phyloP scores from a whole-genome alignment of 2,797 vertebrate species.

The Sandelia bainsii region DNA sequence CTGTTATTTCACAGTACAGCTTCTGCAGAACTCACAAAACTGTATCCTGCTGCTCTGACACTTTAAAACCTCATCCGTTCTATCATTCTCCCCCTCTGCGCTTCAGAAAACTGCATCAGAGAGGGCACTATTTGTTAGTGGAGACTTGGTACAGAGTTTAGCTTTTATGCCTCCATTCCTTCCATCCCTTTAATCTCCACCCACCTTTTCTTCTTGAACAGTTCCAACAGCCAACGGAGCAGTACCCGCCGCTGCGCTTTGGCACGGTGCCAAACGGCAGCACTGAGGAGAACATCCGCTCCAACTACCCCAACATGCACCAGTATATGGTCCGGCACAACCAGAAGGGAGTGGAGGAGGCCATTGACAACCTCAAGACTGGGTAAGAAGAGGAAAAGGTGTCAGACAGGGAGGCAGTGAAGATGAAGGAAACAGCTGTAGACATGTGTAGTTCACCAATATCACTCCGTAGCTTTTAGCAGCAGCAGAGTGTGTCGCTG shows the following conservation, averaged over 20 bases:
- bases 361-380: constrained; percentile 93
- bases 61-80: constrained; percentile 34
- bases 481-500: no score
- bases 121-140: constrained; percentile 29
- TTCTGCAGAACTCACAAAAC: constrained; percentile 32
- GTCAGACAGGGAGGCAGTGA: no score
- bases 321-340: constrained; percentile 94
- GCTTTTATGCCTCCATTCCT: not conserved
- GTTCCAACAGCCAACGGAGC: constrained; percentile 94
- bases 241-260: constrained; percentile 92
- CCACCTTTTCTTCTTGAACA: constrained; percentile 49
- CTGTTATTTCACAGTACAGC: constrained; percentile 17
- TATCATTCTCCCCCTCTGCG: constrained; percentile 18
- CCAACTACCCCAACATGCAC: constrained; percentile 96
- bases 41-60: constrained; percentile 33
- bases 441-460: no score
- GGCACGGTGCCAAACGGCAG: constrained; percentile 95
- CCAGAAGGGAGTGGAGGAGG: constrained; percentile 93
- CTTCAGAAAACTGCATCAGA: constrained; percentile 13
- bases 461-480: no score
- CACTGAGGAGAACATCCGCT: constrained; percentile 95
- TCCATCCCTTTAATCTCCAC: constrained; percentile 31
- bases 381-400: constrained; percentile 82
- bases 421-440: no score
- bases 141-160: constrained; percentile 21